Conservation (phyloP, 2,888 invertebrate genomes). For the Xanthorhoe designata region DNA sequence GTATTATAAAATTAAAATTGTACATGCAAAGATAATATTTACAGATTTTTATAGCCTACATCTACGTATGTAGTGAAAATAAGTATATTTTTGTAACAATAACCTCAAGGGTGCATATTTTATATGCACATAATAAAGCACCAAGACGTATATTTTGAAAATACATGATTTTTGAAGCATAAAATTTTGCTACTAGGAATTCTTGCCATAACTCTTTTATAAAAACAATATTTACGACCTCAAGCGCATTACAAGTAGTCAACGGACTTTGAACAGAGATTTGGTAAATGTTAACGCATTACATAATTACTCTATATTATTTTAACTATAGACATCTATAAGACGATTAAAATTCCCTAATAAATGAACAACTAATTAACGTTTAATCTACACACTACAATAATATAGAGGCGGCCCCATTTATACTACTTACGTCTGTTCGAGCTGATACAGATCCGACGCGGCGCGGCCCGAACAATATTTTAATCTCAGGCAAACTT, state of each 20-base stretch:
- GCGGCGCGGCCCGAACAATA: conserved; percentile 26
- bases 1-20: conserved; percentile 58
- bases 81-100: conserved; percentile 64
- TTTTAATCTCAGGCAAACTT: conserved; percentile 33
- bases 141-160: conserved; percentile 64
- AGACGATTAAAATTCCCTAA: conserved; percentile 74
- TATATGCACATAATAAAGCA: conserved; percentile 72
- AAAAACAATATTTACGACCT: conserved; percentile 36
- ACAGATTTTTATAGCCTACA: conserved; percentile 60
- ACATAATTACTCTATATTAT: conserved; percentile 58
- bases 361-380: conserved; percentile 67
- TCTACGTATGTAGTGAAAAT: conserved; percentile 56
- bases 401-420: conserved; percentile 81
- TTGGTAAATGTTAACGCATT: conserved; percentile 76
- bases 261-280: conserved; percentile 67
- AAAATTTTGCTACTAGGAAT: conserved; percentile 40
- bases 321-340: conserved; percentile 72
- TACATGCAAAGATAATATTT: conserved; percentile 70
- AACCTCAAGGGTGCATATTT: conserved; percentile 65
- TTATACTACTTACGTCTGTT: conserved; percentile 63
- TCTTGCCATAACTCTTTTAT: conserved; percentile 31
- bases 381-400: conserved; percentile 65
- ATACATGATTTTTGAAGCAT: conserved; percentile 55
- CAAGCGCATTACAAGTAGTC: conserved; percentile 45
- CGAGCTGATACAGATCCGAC: conserved; percentile 32